A percentile compares a stretch with the other conserved stretches of the same genome.
Conservation (phyloP, 2,113 vertebrate species). For the Macroglossus sobrinus region DNA sequence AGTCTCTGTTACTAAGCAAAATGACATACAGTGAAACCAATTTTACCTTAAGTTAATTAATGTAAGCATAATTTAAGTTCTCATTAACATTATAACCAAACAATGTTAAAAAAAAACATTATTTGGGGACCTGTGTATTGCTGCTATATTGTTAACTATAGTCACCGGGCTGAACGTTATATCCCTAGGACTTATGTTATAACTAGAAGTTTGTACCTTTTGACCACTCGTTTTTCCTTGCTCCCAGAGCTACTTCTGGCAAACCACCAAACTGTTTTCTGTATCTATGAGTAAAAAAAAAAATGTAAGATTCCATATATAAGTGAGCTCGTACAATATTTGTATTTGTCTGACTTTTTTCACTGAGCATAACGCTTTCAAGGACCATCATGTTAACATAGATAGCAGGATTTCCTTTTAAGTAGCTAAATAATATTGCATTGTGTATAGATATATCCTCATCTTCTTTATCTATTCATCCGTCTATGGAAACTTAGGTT, state of each 20-base stretch:
- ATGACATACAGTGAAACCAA: too few relatives aligned
- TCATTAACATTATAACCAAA: not conserved
- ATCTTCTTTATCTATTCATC: not conserved
- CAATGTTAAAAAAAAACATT: not conserved
- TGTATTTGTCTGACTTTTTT: not conserved
- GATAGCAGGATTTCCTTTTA: not conserved
- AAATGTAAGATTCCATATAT: not conserved
- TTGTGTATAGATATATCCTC: not conserved
- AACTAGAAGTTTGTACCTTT: not conserved
- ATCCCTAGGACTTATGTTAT: not conserved
- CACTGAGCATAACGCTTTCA: not conserved
- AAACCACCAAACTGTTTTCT: not conserved
- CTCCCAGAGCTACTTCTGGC: too few relatives aligned
- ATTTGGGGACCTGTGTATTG: not conserved
- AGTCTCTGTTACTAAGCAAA: too few relatives aligned
- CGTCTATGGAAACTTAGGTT: not conserved
- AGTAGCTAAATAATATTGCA: not conserved
- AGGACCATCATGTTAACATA: not conserved
- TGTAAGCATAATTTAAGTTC: too few relatives aligned
- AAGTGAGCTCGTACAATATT: not conserved
- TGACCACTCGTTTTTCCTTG: not conserved
- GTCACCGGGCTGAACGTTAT: not conserved
- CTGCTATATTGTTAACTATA: not conserved
- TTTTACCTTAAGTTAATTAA: too few relatives aligned
- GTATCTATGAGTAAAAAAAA: not conserved